Conservation (phyloP, 2,888 invertebrate genomes). For the Caenorhabditis panamensis region DNA sequence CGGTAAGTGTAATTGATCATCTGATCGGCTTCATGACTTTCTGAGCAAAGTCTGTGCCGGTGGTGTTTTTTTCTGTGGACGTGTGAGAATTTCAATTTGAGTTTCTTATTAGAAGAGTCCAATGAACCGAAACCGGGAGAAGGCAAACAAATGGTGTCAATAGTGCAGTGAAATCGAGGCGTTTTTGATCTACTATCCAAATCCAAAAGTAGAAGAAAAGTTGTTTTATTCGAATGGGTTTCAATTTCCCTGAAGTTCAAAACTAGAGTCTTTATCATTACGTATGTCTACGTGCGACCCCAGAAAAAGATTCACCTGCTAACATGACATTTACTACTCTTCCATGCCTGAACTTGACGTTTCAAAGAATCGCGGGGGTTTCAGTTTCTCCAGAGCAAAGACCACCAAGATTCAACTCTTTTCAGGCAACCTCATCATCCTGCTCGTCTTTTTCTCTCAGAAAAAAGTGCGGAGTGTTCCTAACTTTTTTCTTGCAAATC, state of each 20-base stretch:
- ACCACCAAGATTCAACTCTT: constrained; percentile 77
- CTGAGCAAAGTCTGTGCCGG: neutral
- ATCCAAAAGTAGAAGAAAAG: neutral
- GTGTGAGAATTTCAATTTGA: constrained; percentile 45
- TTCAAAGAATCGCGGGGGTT: no score
- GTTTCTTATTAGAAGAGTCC: constrained; percentile 30
- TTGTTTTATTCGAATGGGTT: no score
- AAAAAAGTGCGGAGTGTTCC: constrained; percentile 90
- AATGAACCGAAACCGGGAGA: constrained; percentile 1
- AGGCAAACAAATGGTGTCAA: no score
- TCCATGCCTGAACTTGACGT: neutral
- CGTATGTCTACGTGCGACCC: neutral
- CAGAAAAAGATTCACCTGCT: neutral
- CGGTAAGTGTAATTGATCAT: constrained; percentile 64
- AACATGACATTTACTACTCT: constrained; percentile 17
- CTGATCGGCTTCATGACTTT: no score
- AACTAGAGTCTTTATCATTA: no score
- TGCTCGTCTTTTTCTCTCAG: constrained; percentile 90
- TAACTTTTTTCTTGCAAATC: constrained; percentile 92
- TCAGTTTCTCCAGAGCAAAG: no score
- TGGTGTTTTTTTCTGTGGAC: neutral
- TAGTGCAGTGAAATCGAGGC: constrained; percentile 7
- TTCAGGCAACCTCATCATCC: constrained; percentile 91
- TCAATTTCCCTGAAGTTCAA: no score
- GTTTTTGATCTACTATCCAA: constrained; percentile 26